Conservation (phyloP, 2,888 invertebrate species). For the Polydrusus tereticollis region DNA sequence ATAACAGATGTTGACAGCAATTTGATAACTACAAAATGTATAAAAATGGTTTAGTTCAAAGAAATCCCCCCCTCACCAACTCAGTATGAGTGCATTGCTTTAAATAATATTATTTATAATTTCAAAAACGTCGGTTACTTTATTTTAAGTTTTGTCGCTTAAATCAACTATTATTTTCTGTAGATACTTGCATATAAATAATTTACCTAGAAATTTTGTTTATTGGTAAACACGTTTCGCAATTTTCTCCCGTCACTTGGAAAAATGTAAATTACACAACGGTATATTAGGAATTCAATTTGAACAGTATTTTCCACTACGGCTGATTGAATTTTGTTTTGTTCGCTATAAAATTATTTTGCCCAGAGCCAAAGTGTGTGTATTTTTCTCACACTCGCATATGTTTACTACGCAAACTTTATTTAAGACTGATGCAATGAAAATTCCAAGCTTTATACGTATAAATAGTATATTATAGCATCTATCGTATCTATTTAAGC, state of each 20-base stretch:
- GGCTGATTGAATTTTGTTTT: slow-evolving; percentile 49
- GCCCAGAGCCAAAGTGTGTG: slow-evolving; percentile 12
- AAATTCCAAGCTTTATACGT: neutral
- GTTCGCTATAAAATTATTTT: slow-evolving; percentile 39
- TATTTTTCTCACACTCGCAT: slow-evolving; percentile 19
- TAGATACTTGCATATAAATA: neutral
- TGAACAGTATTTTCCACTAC: slow-evolving; percentile 47
- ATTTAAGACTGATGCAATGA: neutral
- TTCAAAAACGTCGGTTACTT: too few species aligned
- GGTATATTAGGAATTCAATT: slow-evolving; percentile 44
- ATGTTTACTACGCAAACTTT: slow-evolving; percentile 13
- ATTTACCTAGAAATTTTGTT: slow-evolving; percentile 10
- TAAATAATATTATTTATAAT: too few species aligned
- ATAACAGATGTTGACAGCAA: too few species aligned
- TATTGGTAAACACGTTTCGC: slow-evolving; percentile 34
- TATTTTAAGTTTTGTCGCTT: too few species aligned
- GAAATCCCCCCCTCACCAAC: too few species aligned
- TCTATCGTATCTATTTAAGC: too few species aligned
- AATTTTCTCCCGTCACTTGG: slow-evolving; percentile 23
- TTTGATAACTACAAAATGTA: too few species aligned
- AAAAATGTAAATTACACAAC: slow-evolving; percentile 58
- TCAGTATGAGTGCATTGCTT: too few species aligned
- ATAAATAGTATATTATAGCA: too few species aligned
- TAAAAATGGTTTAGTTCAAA: too few species aligned
- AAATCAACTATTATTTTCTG: neutral